These are phyloP conservation scores for Girardinus metallicus DNA, from an alignment of 2,797 vertebrate genomes.

Conservation along the genomic window DNA sequence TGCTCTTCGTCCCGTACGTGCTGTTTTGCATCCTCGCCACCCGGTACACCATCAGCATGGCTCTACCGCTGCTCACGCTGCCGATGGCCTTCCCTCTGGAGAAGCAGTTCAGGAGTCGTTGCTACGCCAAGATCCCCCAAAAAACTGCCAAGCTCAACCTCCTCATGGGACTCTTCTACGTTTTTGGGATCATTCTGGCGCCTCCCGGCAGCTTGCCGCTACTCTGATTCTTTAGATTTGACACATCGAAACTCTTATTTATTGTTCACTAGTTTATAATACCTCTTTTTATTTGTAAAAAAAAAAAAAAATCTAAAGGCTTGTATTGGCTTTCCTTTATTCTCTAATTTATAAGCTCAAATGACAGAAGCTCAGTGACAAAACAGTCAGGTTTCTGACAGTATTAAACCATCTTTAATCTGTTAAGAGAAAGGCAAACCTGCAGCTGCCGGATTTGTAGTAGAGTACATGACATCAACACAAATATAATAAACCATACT, in stretches of 20 bases:
- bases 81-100: conserved; percentile 96
- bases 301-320: conserved; percentile 29
- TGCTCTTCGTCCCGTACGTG: conserved; percentile 95
- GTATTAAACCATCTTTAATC: conserved; percentile 54
- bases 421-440: conserved; percentile 37
- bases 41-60: conserved; percentile 95
- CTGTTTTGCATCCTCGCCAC: conserved; percentile 94
- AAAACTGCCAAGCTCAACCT: conserved; percentile 97
- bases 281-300: conserved; percentile 61
- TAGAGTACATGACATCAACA: conserved; percentile 10
- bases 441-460: conserved; percentile 55
- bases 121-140: conserved; percentile 91
- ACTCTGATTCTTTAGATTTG: conserved; percentile 71
- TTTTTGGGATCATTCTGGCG: conserved; percentile 91
- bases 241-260: conserved; percentile 38
- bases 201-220: conserved; percentile 89
- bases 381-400: conserved; percentile 48
- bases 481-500: conserved; percentile 31
- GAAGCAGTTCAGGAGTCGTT: conserved; percentile 91
- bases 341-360: conserved; percentile 73
- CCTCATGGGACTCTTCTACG: conserved; percentile 94
- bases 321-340: conserved; percentile 76
- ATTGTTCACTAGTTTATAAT: conserved; percentile 63
- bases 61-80: conserved; percentile 92
- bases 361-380: conserved; percentile 33